These are phyloP conservation scores for Euwallacea fornicatus DNA, from an alignment of 1,140 invertebrate species.

Conservation along the genomic window DNA sequence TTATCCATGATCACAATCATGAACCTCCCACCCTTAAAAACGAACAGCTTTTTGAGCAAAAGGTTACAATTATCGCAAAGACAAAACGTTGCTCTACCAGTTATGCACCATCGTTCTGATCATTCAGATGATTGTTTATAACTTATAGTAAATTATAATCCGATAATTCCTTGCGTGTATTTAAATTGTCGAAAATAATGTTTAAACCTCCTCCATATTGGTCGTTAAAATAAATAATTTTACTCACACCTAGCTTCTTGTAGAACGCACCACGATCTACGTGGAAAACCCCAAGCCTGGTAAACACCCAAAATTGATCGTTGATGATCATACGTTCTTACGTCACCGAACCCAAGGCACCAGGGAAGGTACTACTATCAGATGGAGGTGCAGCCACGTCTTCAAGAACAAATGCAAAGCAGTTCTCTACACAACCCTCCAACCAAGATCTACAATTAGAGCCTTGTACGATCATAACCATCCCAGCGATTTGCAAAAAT, in stretches of 20 bases:
- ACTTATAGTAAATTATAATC: neutral
- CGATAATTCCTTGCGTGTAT: neutral
- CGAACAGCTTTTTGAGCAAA: conserved; percentile 14
- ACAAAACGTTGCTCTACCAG: too few relatives aligned
- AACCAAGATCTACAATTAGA: conserved; percentile 17
- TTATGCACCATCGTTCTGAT: too few relatives aligned
- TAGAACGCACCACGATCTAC: conserved; percentile 16
- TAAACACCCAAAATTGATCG: conserved; percentile 28
- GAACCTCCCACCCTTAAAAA: conserved; percentile 19
- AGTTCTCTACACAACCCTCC: conserved; percentile 27
- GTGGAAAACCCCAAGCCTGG: conserved; percentile 32
- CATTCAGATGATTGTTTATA: too few relatives aligned
- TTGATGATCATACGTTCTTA: conserved; percentile 21
- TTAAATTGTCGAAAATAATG: too few relatives aligned
- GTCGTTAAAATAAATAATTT: too few relatives aligned
- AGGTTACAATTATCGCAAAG: conserved; percentile 5
- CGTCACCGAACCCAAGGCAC: conserved; percentile 25
- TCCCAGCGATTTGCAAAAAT: neutral
- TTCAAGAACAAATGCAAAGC: conserved; percentile 34
- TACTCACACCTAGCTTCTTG: neutral
- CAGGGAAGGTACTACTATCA: conserved; percentile 21
- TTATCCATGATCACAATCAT: conserved; percentile 40
- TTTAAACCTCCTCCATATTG: too few relatives aligned
- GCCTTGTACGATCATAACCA: conserved; percentile 25
- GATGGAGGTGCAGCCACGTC: conserved; percentile 29